Evolutionary conservation across 2,888 invertebrate species (phyloP), one percentile per base, ranked within the genome.

Genomic region (Helleia helle): DNA sequence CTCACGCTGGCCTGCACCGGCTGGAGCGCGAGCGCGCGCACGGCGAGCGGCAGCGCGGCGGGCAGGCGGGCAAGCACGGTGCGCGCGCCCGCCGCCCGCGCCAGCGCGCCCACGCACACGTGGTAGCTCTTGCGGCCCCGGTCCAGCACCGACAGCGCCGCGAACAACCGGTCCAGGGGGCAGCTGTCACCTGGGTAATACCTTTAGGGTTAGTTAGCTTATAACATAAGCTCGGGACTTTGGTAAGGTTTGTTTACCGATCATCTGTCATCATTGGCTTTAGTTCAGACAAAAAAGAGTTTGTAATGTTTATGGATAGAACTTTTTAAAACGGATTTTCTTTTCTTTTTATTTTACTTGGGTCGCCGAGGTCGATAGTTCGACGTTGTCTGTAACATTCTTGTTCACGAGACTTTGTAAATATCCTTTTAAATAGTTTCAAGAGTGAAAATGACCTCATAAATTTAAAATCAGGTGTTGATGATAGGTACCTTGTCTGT

Each of bases 1-100:
- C 70, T 62, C 36, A 75, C 74, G 24, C 66, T 60, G 6, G 73
- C 69, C 40, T 71, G 70, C n/a, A 72, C 53, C 0, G 65, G 57
- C 29, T 71, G 71, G 2, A 51, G 11, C 9, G 36, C 39, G 4
- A 73, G 54, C 2, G 64, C 59, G 4, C 18, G 31, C 1, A 71
- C 41, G 12, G 60, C 49, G 26, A 59, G 53, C 2, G 38, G 6
- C 5, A 65, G 50, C 9, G 62, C 51, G 18, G 41, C 42, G 0
- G 63, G 59, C 24, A 58, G 42, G 15, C 50, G 36, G 2, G 18
- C 41, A 46, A 65, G 17, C 8, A 68, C 41, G 6, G 48, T 37
- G 2, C 17, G 38, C 0, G 65, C 52, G 0, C 66, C 62, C 18
- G 66, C 38, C 48, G 59, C 59, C 1, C 36, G 39, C 11, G 54